Evolutionary conservation across 2,113 vertebrate genomes (phyloP), one percentile per base, ranked within the genome.

Genomic region (Climacteris rufus): DNA sequence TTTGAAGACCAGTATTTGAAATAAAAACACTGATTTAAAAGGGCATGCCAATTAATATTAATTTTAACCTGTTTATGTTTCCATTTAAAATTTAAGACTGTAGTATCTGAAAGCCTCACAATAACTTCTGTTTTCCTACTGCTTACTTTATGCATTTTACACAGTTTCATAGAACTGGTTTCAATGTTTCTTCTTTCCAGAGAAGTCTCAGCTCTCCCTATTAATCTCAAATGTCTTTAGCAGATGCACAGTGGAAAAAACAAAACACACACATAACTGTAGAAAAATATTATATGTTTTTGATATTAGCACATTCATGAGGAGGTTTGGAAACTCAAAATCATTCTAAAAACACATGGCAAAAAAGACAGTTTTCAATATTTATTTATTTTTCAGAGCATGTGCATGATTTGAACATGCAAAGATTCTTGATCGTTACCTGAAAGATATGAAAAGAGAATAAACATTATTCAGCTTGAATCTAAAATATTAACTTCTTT

Each of bases 21-120:
- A 52, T 9, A 68, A 89, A 70, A 71, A 13, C 30, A 11, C 0
- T 45, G 17, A 35, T 57, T 50, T 66, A 17, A 89, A 70, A 61
- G 40, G 5, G 1, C 11, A 23, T 65, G 3, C 0, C 0, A 31
- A 57, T 53, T 74, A 10, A 27, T 40, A 76, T 10, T 37, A 0
- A 1, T 37, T 83, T 65, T 78, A 70, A 54, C 15, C 6, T 65
- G 10, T 23, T 70, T 63, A 28, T 71, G 2, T 42, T 60, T 81
- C 16, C 15, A 53, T 61, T 69, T 66, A 74, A 59, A 65, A 24
- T 49, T 44, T 81, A 45, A 53, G 17, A n/a, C 8, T 53, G 4
- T 61, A 10, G 10, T 45, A 78, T 47, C 24, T 28, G 40, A 74
- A 91, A 87, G 5, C 2, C 17, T 44, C 12, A 53, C 20, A 61